These are phyloP conservation scores for Synanthedon vespiformis DNA, from an alignment of 2,888 invertebrate species.

Conservation along the genomic window DNA sequence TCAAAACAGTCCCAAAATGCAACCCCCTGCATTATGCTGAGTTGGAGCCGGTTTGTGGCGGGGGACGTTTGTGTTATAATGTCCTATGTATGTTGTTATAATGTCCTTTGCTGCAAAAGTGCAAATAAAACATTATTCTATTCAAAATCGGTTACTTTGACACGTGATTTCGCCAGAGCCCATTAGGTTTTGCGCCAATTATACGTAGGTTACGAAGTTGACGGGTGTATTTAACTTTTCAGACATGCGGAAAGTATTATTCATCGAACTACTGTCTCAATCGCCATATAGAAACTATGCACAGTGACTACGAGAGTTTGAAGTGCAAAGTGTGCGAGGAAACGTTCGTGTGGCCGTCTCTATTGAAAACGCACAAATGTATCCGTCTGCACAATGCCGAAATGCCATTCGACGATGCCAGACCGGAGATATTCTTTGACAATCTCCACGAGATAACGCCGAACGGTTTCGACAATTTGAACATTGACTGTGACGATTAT, in stretches of 20 bases:
- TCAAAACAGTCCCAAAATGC: too few species aligned
- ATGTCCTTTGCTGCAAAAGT: too few species aligned
- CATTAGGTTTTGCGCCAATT: too few species aligned
- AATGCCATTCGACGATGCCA: conserved; percentile 39
- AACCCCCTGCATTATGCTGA: too few species aligned
- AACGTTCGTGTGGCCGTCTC: conserved; percentile 43
- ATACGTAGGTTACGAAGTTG: too few species aligned
- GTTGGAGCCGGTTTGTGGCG: too few species aligned
- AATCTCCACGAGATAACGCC: conserved; percentile 21
- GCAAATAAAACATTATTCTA: too few species aligned
- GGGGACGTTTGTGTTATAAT: too few species aligned
- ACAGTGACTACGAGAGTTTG: conserved; percentile 22
- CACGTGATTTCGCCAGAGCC: too few species aligned
- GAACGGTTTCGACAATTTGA: conserved; percentile 30
- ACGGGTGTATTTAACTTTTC: conserved; percentile 13
- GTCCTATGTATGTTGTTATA: too few species aligned
- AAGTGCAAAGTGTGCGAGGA: conserved; percentile 46
- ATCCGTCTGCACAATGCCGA: conserved; percentile 31
- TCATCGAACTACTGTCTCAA: conserved; percentile 34
- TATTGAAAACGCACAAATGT: conserved; percentile 39
- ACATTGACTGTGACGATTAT: conserved; percentile 34
- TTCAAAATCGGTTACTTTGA: too few species aligned
- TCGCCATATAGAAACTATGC: conserved; percentile 36
- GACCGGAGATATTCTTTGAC: conserved; percentile 43
- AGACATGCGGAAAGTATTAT: conserved; percentile 45